Evolutionary conservation across 2,113 vertebrate species (phyloP), one percentile per base, ranked within the genome.

Genomic region (Pleuronectes platessa): DNA sequence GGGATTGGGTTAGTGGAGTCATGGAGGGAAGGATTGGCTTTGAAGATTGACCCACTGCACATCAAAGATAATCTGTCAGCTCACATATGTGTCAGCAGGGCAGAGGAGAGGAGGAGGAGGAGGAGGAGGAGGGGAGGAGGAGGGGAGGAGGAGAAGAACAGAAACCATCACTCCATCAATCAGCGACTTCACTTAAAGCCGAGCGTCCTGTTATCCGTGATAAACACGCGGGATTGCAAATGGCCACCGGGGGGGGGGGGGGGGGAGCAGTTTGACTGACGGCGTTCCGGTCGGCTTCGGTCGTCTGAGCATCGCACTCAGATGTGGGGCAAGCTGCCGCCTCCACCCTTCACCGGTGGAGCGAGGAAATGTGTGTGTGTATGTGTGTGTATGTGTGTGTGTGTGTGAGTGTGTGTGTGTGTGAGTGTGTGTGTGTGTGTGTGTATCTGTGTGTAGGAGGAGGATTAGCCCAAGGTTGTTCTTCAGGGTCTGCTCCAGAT

Each of bases 61-160:
- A 81, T 68, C 81, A 81, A 69, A 87, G 74, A 81, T 71, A 61
- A 79, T 71, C 76, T 49, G 45, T 49, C 45, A 49, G 65, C 53
- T 0, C 86, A 88, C 89, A 89, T 88, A 67, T 88, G 84, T 92
- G 89, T 90, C 86, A 92, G 85, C 68, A 59, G 85, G 84, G 53
- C 89, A 76, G 53, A 81, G 67, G 47, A 75, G 23, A 47, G 14
- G 27, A 11, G 24, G 49, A 60, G 12, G 26, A 51, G n/a, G n/a
- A n/a, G n/a, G 8, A 9, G 15, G 58, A 60, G 27, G 26, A 61
- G 59, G 27, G 26, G 26, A 31, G 26, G 24, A 60, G 59, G 59
- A 35, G 56, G 24, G 17, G 31, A 56, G 10, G 26, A 51, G 61
- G 40, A 53, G 40, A 53, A 35, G 31, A 58, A 17, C 5, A 58